Conservation (phyloP, 2,888 invertebrate species). For the Eurois occulta region DNA sequence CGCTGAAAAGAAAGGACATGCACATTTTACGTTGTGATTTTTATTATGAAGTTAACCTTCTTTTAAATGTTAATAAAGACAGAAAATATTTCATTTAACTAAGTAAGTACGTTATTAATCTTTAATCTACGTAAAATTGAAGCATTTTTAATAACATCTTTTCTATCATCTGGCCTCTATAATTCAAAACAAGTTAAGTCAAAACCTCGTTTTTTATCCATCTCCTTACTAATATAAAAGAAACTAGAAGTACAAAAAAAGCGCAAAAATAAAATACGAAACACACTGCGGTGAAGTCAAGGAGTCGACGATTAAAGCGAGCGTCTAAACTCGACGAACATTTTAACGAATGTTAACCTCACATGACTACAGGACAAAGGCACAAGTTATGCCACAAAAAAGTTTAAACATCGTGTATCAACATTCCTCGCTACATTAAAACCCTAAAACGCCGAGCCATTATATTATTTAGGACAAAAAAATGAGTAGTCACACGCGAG, state of each 20-base stretch:
- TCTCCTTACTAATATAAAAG: constrained; percentile 13
- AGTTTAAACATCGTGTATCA: constrained; percentile 60
- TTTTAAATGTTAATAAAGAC: not conserved
- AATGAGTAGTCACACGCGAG: constrained; percentile 59
- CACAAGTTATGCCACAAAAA: constrained; percentile 64
- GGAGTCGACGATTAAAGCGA: constrained; percentile 55
- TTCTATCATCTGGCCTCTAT: not conserved
- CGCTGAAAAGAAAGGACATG: constrained; percentile 19
- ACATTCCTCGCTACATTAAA: constrained; percentile 61
- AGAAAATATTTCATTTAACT: not conserved
- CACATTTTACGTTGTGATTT: constrained; percentile 1
- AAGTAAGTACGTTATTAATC: not conserved
- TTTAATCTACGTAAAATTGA: not conserved
- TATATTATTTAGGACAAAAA: constrained; percentile 67
- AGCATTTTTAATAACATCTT: not conserved
- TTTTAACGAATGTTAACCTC: constrained; percentile 68
- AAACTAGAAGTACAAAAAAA: constrained; percentile 40
- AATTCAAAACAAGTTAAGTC: not conserved
- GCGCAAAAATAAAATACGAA: constrained; percentile 24
- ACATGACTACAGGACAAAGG: constrained; percentile 66
- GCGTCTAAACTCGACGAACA: constrained; percentile 57
- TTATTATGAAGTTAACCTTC: not conserved
- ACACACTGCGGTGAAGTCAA: constrained; percentile 49
- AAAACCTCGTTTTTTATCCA: not conserved
- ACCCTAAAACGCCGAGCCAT: constrained; percentile 49